Evolutionary conservation across 2,113 vertebrate genomes (phyloP).

Genomic region (Tenrec ecaudatus): DNA sequence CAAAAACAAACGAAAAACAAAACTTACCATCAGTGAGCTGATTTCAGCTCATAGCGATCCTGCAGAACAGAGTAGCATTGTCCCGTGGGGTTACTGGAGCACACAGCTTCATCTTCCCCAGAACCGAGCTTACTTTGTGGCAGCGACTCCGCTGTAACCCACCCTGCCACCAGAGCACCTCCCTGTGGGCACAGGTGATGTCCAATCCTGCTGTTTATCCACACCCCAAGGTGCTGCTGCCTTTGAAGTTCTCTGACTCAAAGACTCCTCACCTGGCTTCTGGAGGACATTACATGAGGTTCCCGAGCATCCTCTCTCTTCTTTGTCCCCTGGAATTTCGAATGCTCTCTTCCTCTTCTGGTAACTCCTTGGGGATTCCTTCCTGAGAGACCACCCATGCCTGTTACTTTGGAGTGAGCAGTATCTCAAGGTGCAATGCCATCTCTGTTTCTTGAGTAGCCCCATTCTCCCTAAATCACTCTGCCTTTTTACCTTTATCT

Average conservation of each 20-base stretch:
- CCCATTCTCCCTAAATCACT: not conserved
- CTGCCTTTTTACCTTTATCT: not conserved
- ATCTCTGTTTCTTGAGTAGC: not conserved
- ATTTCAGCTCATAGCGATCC: not conserved
- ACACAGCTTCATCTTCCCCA: no score
- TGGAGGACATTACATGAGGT: not conserved
- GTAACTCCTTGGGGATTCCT: not conserved
- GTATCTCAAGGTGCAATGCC: not conserved
- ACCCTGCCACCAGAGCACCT: no score
- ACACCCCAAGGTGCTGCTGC: not conserved
- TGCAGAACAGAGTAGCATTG: no score
- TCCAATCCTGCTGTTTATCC: not conserved
- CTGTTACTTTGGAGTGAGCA: not conserved
- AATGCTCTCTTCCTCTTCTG: not conserved
- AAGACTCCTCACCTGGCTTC: not conserved
- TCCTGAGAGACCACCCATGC: not conserved
- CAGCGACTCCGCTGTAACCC: no score
- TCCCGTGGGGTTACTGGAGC: no score
- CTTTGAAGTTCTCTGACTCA: not conserved
- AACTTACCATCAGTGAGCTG: no score
- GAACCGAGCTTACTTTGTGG: no score
- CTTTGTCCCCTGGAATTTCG: not conserved
- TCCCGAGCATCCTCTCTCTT: not conserved
- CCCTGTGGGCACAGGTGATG: not conserved
- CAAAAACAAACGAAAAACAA: no score